These are phyloP conservation scores for Rotaria socialis DNA, from an alignment of 2,888 invertebrate genomes.

Conservation along the genomic window DNA sequence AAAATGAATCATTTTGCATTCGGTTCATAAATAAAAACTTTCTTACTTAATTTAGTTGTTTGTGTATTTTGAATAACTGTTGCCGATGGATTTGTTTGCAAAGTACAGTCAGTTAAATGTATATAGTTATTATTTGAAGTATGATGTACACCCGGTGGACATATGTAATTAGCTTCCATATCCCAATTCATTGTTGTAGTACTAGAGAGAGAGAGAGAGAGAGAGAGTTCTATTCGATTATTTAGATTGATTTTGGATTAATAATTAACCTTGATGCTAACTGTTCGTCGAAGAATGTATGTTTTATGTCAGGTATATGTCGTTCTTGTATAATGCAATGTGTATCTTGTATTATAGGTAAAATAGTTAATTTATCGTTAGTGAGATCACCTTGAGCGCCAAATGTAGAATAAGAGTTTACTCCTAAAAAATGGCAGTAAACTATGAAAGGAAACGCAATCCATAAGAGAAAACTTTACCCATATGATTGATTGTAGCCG, in stretches of 20 bases:
- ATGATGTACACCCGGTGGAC: conserved; percentile 27
- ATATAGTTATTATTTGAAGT: conserved; percentile 8
- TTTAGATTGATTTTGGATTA: neutral
- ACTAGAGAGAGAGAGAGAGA: neutral
- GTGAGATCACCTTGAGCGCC: conserved; percentile 19
- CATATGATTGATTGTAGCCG: neutral
- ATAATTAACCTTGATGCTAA: neutral
- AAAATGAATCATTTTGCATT: neutral
- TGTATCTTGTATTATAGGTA: conserved; percentile 6
- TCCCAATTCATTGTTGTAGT: conserved; percentile 16
- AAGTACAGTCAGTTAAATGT: conserved; percentile 21
- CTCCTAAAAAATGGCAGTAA: neutral
- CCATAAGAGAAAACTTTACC: neutral
- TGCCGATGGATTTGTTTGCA: conserved; percentile 8
- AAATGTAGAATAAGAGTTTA: conserved; percentile 31
- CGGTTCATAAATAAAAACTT: neutral
- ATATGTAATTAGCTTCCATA: conserved; percentile 18
- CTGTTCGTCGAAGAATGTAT: conserved; percentile 14
- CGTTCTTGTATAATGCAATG: neutral
- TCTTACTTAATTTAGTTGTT: neutral
- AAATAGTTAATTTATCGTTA: conserved; percentile 18
- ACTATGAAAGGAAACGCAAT: neutral
- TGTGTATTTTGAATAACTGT: neutral
- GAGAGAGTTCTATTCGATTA: neutral
- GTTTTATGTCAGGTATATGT: neutral